Evolutionary conservation across 2,113 vertebrate species (phyloP), one percentile per base, ranked within the genome.

Genomic region (Cochlearius cochlearius): DNA sequence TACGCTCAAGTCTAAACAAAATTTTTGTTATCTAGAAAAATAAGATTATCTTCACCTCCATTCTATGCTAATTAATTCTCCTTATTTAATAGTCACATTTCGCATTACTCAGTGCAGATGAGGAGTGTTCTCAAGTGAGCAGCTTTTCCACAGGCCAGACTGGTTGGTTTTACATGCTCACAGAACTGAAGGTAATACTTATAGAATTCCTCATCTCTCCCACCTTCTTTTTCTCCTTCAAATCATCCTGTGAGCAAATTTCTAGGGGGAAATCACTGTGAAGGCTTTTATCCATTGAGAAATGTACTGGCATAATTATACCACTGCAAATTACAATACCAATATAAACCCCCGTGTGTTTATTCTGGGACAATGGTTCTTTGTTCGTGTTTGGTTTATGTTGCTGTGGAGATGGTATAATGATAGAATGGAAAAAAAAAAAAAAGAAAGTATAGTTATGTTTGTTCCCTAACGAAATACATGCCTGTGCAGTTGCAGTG

Each of bases 11-110:
- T 75, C 16, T 80, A 45, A 86, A 60, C 36, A 76, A 49, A 55
- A 32, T 30, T 68, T 59, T 94, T 59, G 50, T 87, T 93, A 75
- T 84, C 83, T 76, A 63, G 94, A 94, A 91, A 96, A 82, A 62
- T 55, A 93, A 81, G 38, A 77, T 63, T 64, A 53, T 67, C 38
- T 95, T 38, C 18, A 21, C 41, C 50, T 63, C 25, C 26, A 39
- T 91, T 87, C 60, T 41, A 26, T 34, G 38, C 23, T 68, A 73
- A 93, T 73, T 63, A 92, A 67, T 86, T 68, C 19, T 92, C 55
- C 38, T 60, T 59, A 60, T 77, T 92, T 90, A 84, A 52, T 93
- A 88, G 83, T 84, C 67, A 55, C 27, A 43, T 30, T 56, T 55
- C 80, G 15, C 2, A 0, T 53, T 53, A 72, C 22, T 68, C 60